Evolutionary conservation across 2,113 vertebrate genomes (phyloP), one percentile per base, ranked within the genome.

Genomic region (Sphaerodactylus townsendi): DNA sequence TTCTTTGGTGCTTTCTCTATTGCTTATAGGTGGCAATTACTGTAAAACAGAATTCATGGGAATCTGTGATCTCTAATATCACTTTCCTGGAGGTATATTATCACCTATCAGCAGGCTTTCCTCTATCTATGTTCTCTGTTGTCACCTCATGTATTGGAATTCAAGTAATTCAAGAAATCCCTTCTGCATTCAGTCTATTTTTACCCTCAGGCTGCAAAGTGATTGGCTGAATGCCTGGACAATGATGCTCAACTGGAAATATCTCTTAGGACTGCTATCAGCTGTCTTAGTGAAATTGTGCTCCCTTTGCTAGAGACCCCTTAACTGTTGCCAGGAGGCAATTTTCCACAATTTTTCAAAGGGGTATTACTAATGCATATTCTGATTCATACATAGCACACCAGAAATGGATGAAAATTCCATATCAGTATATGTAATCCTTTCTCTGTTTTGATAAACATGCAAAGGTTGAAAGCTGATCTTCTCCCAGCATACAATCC

Each of bases 91-190:
- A 85, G 84, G 46, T 0, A 83, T 53, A 90, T 79, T 84, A 92
- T 88, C 80, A 86, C 74, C 74, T 87, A 89, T 39, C 77, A 85
- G 25, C 1, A 11, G 37, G 44, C 53, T 83, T 82, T 87, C 62
- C 76, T 28, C 9, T 84, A 80, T 77, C 65, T 86, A 19, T 88
- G 64, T 81, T 87, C 41, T 83, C 11, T 77, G 1, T 87, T 87
- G 79, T 86, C 80, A 92, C 35, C 50, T 84, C 28, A 35, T 82
- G 41, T 72, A 85, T 0, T 79, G 89, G 89, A 78, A 77, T 87
- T 89, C 77, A 82, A 88, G 77, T 76, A 73, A 53, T 78, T 79
- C 85, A 90, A n/a, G 77, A 90, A 92, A 91, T 59, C 50, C 30
- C 23, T 17, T 77, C 41, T 84, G 13, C 44, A 74, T 17, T 82